phyloP scores from a whole-genome alignment of 1,140 invertebrate species.

The Phthorimaea operculella region DNA sequence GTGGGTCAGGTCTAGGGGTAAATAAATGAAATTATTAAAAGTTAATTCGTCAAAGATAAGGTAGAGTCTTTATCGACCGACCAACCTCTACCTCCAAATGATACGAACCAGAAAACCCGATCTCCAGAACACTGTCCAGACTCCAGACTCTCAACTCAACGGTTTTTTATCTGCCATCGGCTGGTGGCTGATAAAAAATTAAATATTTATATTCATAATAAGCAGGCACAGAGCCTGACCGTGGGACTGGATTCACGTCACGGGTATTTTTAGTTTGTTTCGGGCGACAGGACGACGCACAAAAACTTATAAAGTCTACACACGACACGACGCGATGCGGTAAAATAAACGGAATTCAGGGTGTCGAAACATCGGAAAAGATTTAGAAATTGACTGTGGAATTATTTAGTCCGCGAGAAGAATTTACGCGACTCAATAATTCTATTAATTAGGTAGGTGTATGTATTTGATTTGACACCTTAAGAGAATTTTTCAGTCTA shows the following conservation, averaged over 20 bases:
- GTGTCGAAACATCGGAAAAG: too few relatives aligned
- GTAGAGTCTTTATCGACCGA: not conserved
- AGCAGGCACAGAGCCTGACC: conserved; percentile 22
- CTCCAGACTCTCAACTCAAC: conserved; percentile 15
- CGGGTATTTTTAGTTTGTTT: conserved; percentile 53
- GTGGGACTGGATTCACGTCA: conserved; percentile 55
- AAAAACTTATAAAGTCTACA: conserved; percentile 38
- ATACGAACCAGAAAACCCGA: not conserved
- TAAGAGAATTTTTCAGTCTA: too few relatives aligned
- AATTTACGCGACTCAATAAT: too few relatives aligned
- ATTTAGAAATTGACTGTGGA: too few relatives aligned
- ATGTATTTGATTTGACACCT: too few relatives aligned
- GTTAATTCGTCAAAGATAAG: too few relatives aligned
- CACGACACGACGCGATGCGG: conserved; percentile 39
- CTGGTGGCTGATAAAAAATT: conserved; percentile 44
- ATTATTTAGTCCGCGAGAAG: too few relatives aligned
- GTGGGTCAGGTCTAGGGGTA: too few relatives aligned
- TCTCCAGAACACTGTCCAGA: conserved; percentile 41
- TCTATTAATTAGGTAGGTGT: too few relatives aligned
- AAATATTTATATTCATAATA: conserved; percentile 65
- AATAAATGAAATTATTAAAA: too few relatives aligned
- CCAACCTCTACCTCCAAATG: not conserved
- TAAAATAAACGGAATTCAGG: conserved; percentile 12
- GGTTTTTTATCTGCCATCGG: conserved; percentile 20
- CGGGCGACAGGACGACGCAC: conserved; percentile 41